Conservation (phyloP, 2,797 vertebrate genomes). For the Thalassophryne amazonica region DNA sequence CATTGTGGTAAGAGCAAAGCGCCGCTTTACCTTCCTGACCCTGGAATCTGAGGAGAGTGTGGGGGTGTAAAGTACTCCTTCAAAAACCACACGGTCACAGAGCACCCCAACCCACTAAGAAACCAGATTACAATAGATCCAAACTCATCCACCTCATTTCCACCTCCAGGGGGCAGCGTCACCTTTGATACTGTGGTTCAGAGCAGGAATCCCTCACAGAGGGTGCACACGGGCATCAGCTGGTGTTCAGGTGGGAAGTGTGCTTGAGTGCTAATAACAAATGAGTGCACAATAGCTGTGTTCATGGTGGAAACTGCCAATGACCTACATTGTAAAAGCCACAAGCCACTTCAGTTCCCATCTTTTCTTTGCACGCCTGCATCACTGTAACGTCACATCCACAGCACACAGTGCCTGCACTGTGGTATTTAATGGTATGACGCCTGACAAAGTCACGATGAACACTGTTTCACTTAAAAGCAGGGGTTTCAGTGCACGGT, state of each 20-base stretch:
- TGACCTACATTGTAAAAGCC: conserved; percentile 73
- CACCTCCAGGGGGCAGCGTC: conserved; percentile 40
- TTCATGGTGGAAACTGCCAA: conserved; percentile 44
- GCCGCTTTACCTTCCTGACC: conserved; percentile 41
- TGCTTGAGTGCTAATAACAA: conserved; percentile 42
- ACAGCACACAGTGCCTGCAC: background rate
- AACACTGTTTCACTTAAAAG: background rate
- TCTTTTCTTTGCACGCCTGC: conserved; percentile 13
- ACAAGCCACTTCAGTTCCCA: conserved; percentile 39
- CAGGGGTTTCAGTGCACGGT: too few species aligned
- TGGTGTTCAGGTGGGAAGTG: conserved; percentile 14
- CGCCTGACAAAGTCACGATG: background rate
- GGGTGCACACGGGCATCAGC: background rate
- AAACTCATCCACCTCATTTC: conserved; percentile 29
- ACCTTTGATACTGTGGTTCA: background rate
- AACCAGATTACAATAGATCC: conserved; percentile 27
- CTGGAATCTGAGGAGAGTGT: conserved; percentile 33
- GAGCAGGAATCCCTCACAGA: background rate
- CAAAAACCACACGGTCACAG: conserved; percentile 46
- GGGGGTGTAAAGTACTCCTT: conserved; percentile 51
- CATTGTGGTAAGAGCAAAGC: too few species aligned
- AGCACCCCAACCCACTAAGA: conserved; percentile 35
- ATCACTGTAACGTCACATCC: conserved; percentile 4
- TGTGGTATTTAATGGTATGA: background rate
- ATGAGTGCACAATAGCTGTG: conserved; percentile 45